Conservation (phyloP, 2,888 invertebrate species). For the Hydrotaea diabolus region DNA sequence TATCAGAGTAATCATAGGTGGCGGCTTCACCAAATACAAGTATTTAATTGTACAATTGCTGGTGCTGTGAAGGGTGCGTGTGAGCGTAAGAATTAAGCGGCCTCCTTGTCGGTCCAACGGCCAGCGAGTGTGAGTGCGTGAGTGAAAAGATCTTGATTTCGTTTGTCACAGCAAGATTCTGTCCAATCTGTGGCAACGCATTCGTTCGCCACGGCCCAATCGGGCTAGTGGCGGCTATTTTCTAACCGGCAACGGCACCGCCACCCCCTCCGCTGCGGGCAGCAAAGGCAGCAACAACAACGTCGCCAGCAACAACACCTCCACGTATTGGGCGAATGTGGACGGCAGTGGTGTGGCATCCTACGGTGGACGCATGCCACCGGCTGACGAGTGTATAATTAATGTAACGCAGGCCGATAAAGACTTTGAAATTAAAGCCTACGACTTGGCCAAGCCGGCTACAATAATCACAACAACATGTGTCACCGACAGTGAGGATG, state of each 20-base stretch:
- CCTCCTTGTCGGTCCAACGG: not conserved
- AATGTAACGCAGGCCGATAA: constrained; percentile 75
- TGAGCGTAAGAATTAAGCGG: constrained; percentile 9
- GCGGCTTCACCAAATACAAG: too few species aligned
- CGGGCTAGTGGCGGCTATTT: constrained; percentile 80
- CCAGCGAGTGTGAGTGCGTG: not conserved
- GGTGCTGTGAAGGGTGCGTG: too few species aligned
- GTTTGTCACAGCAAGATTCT: constrained; percentile 71
- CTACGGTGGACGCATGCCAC: not conserved
- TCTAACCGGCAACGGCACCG: constrained; percentile 72
- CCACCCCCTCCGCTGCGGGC: constrained; percentile 65
- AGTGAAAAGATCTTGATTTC: not conserved
- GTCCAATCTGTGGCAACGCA: constrained; percentile 80
- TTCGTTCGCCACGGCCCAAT: constrained; percentile 81
- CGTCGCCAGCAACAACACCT: constrained; percentile 37
- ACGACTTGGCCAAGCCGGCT: constrained; percentile 44
- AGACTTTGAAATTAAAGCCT: constrained; percentile 63
- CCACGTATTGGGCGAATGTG: constrained; percentile 72
- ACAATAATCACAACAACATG: constrained; percentile 61
- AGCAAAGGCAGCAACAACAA: constrained; percentile 59
- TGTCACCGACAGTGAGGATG: constrained; percentile 54
- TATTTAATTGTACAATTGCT: not conserved
- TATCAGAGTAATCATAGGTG: not conserved
- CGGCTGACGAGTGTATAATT: constrained; percentile 76
- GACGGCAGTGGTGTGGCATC: constrained; percentile 65